Percentiles rank a stretch among this genome's conserved stretches.
phyloP scores from a whole-genome alignment of 2,888 invertebrate species.

The Phengaris arion region DNA sequence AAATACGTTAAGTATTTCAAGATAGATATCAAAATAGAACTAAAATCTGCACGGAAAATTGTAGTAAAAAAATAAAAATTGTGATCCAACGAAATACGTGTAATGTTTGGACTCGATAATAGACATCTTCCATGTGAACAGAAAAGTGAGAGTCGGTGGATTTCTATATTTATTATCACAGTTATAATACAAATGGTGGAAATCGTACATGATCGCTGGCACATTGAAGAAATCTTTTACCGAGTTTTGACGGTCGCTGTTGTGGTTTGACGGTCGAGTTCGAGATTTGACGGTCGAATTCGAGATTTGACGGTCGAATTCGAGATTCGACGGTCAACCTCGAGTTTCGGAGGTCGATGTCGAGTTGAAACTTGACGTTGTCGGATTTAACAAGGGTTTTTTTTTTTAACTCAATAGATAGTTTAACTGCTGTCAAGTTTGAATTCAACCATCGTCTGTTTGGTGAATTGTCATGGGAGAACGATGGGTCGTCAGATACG shows the following conservation, averaged over 20 bases:
- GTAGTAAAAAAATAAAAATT: conserved; percentile 65
- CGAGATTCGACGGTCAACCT: conserved; percentile 8
- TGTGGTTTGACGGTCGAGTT: conserved; percentile 7
- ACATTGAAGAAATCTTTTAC: conserved; percentile 74
- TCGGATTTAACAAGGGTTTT: not conserved
- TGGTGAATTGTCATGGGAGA: conserved; percentile 18
- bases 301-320: conserved; percentile 15
- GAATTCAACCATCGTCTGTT: not conserved
- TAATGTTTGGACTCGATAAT: conserved; percentile 60
- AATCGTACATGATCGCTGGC: conserved; percentile 62
- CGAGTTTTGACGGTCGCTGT: conserved; percentile 47
- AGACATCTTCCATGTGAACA: conserved; percentile 72
- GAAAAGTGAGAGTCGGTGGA: conserved; percentile 71
- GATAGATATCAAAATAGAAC: conserved; percentile 68
- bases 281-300: conserved; percentile 15
- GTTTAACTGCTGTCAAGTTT: not conserved
- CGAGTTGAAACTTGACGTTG: conserved; percentile 5
- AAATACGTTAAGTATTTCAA: conserved; percentile 74
- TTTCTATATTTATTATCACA: conserved; percentile 77
- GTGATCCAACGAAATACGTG: conserved; percentile 60
- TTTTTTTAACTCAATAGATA: not conserved
- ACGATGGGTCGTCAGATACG: conserved; percentile 24
- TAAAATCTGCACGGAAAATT: conserved; percentile 67
- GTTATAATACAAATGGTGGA: conserved; percentile 75
- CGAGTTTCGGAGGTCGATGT: conserved; percentile 15